Conservation (phyloP, 2,888 invertebrate species). For the Paralinhomoeus sp. region DNA sequence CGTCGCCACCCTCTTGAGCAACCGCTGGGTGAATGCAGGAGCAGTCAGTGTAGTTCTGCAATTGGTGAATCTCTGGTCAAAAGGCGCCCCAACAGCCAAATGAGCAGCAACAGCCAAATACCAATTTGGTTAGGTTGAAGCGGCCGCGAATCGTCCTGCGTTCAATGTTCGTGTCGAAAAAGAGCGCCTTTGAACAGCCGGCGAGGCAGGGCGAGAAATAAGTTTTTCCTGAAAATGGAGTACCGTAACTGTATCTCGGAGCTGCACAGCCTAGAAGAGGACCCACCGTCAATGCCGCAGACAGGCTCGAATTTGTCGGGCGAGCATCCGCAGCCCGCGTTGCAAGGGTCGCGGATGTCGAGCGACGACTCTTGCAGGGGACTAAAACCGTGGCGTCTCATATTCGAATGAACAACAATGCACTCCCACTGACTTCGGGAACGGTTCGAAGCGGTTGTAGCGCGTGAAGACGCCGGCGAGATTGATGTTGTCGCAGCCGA, state of each 20-base stretch:
- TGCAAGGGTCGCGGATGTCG: slow-evolving; percentile 73
- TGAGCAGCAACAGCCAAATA: neutral
- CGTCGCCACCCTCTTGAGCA: no score
- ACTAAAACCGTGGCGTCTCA: slow-evolving; percentile 31
- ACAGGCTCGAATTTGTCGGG: slow-evolving; percentile 30
- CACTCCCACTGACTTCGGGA: neutral
- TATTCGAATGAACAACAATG: neutral
- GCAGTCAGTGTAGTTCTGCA: neutral
- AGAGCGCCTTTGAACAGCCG: slow-evolving; percentile 25
- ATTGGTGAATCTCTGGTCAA: no score
- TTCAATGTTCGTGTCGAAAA: neutral
- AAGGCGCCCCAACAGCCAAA: no score
- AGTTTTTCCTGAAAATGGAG: slow-evolving; percentile 16
- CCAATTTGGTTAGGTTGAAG: neutral
- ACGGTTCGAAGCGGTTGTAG: slow-evolving; percentile 1
- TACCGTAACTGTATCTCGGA: no score
- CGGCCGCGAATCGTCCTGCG: neutral
- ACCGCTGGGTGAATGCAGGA: neutral
- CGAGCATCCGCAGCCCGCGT: slow-evolving; percentile 66
- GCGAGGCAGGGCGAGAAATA: slow-evolving; percentile 35
- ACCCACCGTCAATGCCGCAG: slow-evolving; percentile 34
- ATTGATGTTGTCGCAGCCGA: slow-evolving; percentile 79
- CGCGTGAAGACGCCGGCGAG: slow-evolving; percentile 54
- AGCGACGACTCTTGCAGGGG: slow-evolving; percentile 49
- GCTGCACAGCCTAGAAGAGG: no score